Base-by-base conservation (phyloP, 1,140 invertebrate genomes). In the Sitobion miscanthi region DNA sequence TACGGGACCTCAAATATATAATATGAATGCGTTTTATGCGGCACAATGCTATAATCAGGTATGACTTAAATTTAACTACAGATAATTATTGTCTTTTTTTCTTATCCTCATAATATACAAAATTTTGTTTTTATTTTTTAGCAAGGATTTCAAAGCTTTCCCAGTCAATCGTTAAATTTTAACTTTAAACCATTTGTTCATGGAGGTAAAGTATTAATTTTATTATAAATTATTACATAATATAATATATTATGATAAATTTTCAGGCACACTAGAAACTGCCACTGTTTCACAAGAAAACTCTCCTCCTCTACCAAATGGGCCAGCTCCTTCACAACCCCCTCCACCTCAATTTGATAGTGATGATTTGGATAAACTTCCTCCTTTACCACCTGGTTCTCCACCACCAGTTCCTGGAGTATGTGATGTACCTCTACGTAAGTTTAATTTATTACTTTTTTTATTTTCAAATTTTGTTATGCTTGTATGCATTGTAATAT, bases 371-470 rank as follows among this genome's bases (percentile, higher is more conserved):
- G 91, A 93, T 86, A 93, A 93, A 85, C 91, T 93, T 85, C 91
- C 91, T n/a, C 91, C 91, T 54, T 86, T 93, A 86, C 91, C 91
- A 17, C 91, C 91, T 23, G 91, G 91, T 52, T 93, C 91, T 25
- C 91, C 91, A 21, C 91, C 91, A 30, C 82, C 91, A 45, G 47
- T 57, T 85, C 7, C 77, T 35, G 47, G 47, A 85, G 42, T 92
- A 42, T 85, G 91, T 93, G 91, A 93, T 93, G 91, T 93, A 7
- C 91, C 91, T 42, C 23, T 93, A 52, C 91, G 91, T 93, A 93
- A 83, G 91, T 86, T 30, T 14, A 86, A 42, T 42, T 86, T 85
- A 38, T 38, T 38, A 23, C 25, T 91, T 11, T n/a, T 49, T 47
- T 47, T 17, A 45, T 17, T 47, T 86, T 86, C 45, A n/a, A n/a